Conservation (phyloP, 2,113 vertebrate species). For the Steatornis caripensis region DNA sequence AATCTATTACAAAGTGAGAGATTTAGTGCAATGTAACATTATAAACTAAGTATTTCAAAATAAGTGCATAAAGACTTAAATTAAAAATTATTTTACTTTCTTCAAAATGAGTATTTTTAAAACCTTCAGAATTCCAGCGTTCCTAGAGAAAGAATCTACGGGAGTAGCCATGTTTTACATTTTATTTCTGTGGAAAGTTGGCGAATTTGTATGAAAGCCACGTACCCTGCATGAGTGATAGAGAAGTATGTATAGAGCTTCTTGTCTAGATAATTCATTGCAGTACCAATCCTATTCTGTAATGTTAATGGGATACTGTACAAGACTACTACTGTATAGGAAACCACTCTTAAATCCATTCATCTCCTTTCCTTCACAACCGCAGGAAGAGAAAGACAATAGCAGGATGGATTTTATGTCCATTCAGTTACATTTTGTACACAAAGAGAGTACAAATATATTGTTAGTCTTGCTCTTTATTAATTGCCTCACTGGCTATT, state of each 20-base stretch:
- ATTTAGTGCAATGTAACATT: background rate
- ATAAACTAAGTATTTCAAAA: background rate
- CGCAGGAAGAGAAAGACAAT: slow-evolving; percentile 27
- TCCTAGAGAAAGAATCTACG: background rate
- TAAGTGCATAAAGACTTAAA: background rate
- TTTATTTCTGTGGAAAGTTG: background rate
- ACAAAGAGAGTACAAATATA: slow-evolving; percentile 47
- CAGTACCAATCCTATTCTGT: slow-evolving; percentile 10
- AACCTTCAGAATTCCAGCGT: background rate
- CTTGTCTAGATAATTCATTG: slow-evolving; percentile 51
- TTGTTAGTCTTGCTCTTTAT: slow-evolving; percentile 50
- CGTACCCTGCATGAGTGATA: background rate
- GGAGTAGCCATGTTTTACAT: background rate
- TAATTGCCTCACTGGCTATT: slow-evolving; percentile 35
- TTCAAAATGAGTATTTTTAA: background rate
- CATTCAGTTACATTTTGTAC: slow-evolving; percentile 8
- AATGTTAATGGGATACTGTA: slow-evolving; percentile 45
- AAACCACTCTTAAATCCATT: slow-evolving; percentile 51
- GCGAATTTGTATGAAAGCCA: background rate
- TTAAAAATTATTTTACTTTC: background rate
- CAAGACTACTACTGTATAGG: slow-evolving; percentile 29
- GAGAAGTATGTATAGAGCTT: background rate
- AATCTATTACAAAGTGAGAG: background rate
- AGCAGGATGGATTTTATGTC: slow-evolving; percentile 46
- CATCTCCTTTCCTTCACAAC: slow-evolving; percentile 16